Evolutionary conservation across 2,888 invertebrate species (phyloP).

Genomic region (Dynastes maya): DNA sequence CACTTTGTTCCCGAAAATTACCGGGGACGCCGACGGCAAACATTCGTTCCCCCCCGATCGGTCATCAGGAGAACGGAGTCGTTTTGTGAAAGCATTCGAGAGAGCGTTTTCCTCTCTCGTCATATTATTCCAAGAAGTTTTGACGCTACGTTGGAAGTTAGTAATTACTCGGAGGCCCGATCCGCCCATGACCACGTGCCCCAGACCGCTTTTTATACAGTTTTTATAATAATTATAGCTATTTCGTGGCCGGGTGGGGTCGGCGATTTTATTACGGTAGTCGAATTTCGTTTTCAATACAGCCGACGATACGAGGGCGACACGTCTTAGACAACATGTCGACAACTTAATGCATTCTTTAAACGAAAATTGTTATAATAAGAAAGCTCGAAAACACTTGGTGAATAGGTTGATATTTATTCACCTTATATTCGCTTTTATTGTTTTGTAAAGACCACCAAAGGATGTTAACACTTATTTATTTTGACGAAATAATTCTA

Average conservation of each 20-base stretch:
- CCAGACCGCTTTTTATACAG: conserved; percentile 66
- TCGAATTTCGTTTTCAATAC: conserved; percentile 49
- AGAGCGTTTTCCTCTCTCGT: conserved; percentile 14
- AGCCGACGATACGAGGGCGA: conserved; percentile 54
- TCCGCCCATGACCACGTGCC: conserved; percentile 61
- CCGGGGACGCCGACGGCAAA: conserved; percentile 45
- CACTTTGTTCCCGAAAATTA: conserved; percentile 49
- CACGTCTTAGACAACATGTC: conserved; percentile 61
- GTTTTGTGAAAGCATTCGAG: conserved; percentile 37
- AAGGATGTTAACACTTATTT: neutral
- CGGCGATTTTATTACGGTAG: conserved; percentile 58
- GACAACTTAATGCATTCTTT: conserved; percentile 62
- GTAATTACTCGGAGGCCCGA: conserved; percentile 60
- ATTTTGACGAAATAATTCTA: neutral
- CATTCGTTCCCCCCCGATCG: conserved; percentile 34
- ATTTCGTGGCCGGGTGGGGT: conserved; percentile 61
- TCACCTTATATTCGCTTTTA: conserved; percentile 1
- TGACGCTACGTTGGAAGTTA: conserved; percentile 45
- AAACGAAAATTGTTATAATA: conserved; percentile 47
- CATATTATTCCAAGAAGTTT: conserved; percentile 47
- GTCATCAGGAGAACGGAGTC: conserved; percentile 38
- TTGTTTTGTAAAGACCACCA: neutral
- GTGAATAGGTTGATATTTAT: conserved; percentile 2
- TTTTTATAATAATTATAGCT: conserved; percentile 70
- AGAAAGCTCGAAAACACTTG: conserved; percentile 31